Base-by-base conservation (phyloP, 2,888 invertebrate genomes). In the Cistogaster globosa region DNA sequence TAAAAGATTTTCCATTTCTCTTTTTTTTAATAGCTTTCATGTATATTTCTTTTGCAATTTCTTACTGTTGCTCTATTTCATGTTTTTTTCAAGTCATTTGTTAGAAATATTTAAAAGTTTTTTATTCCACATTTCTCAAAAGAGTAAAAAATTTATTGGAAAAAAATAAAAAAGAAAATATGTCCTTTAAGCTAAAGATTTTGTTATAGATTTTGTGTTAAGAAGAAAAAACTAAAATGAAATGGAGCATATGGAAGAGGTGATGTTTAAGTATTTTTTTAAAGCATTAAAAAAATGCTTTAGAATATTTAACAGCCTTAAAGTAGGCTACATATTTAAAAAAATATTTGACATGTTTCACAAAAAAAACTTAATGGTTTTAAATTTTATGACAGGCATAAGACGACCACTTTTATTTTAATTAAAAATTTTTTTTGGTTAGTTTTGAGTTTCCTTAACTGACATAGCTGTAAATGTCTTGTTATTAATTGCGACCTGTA, bases 1-100 rank as follows among this genome's bases (percentile, higher is more conserved):
- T 89, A 82, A 90, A 89, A 91, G 90, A 91, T 91, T 90, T 90
- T 88, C 55, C 72, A 57, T 71, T 79, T 76, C 26, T 62, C 18
- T 74, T 69, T 58, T 63, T 51, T 45, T 51, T 45, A 57, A 48
- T 63, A 48, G 38, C 8, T 48, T 62, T 51, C 38, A 57, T 78
- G n/a, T 68, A 63, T 65, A 45, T 55, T 72, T 83, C 32, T 83
- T 76, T 58, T 45, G 38, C 51, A 67, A 65, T 79, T 83, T 60
- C 53, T 78, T 68, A 67, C 79, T 83, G 60, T 79, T 83, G 83
- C 83, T 79, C 68, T 65, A 71, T 71, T 77, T 32, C 62, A 20
- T 78, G 58, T 63, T 71, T 63, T 63, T 65, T 45, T 11, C 69
- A 57, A 79, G 69, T 76, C 77, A 83, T 85, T 83, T 87, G 63